Percentiles rank a stretch among this genome's conserved stretches.
These are phyloP conservation scores for Eupithecia subumbrata DNA, from an alignment of 2,888 invertebrate species.

Conservation along the genomic window DNA sequence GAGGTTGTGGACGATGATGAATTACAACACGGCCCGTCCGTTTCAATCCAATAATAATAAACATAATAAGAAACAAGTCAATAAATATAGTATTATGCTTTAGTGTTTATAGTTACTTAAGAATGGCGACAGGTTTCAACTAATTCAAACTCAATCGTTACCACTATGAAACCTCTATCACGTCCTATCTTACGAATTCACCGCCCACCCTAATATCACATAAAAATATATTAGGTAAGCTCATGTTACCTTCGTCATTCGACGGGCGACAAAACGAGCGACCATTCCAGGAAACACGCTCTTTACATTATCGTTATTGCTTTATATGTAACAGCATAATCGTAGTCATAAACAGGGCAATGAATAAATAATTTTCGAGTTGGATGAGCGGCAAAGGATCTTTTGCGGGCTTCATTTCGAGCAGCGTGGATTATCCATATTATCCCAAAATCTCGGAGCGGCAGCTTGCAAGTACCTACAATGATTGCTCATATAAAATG, in stretches of 20 bases:
- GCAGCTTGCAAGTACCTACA: conserved; percentile 56
- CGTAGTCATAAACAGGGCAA: conserved; percentile 64
- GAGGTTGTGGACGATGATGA: neutral
- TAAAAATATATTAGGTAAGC: conserved; percentile 36
- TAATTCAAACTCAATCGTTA: neutral
- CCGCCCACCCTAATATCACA: conserved; percentile 32
- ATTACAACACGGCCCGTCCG: neutral
- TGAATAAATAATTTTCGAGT: conserved; percentile 76
- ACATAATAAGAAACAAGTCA: neutral
- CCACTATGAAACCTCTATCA: conserved; percentile 18
- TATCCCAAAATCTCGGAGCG: conserved; percentile 76
- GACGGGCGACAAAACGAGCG: conserved; percentile 25
- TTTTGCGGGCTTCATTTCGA: conserved; percentile 70
- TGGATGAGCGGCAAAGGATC: conserved; percentile 66
- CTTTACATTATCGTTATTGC: conserved; percentile 51
- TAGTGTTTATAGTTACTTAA: neutral
- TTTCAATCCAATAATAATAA: neutral
- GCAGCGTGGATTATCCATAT: conserved; percentile 77
- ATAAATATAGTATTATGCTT: too few species aligned
- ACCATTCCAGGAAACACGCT: conserved; percentile 43
- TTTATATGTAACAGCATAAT: conserved; percentile 58
- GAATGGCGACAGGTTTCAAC: neutral
- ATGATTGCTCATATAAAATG: conserved; percentile 71
- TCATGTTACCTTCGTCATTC: conserved; percentile 28
- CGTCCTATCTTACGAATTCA: conserved; percentile 32